Evolutionary conservation across 2,888 invertebrate genomes (phyloP).

Genomic region (Cryptus armator): DNA sequence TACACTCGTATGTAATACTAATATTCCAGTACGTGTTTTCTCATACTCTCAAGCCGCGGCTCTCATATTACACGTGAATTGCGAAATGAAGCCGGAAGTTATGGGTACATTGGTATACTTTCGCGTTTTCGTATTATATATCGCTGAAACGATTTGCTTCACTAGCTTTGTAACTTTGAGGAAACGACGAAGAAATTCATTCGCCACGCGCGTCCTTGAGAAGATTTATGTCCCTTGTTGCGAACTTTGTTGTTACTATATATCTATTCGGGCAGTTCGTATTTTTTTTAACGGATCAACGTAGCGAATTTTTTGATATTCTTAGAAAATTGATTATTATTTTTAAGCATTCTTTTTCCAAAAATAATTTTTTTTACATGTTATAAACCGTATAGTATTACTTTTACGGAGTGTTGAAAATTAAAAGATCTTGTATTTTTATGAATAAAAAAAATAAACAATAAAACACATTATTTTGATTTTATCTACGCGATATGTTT

Average conservation of each 20-base stretch:
- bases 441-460: too few relatives aligned
- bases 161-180: not conserved
- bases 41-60: slow-evolving; percentile 28
- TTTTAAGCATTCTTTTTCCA: too few relatives aligned
- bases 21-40: slow-evolving; percentile 40
- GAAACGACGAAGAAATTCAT: not conserved
- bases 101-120: slow-evolving; percentile 40
- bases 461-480: too few relatives aligned
- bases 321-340: not conserved
- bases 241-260: not conserved
- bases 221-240: not conserved
- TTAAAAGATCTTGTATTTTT: too few relatives aligned
- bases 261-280: not conserved
- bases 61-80: slow-evolving; percentile 41
- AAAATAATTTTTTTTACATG: too few relatives aligned
- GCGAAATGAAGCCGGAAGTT: slow-evolving; percentile 40
- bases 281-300: not conserved
- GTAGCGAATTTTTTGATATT: not conserved
- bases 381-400: too few relatives aligned
- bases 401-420: too few relatives aligned
- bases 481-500: too few relatives aligned
- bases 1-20: not conserved
- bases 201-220: not conserved
- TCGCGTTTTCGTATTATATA: not conserved
- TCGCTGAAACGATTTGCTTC: not conserved